A percentile compares a stretch with the other conserved stretches of the same genome.
These are phyloP conservation scores for Chiloscyllium plagiosum DNA, from an alignment of 2,113 vertebrate genomes.

Conservation along the genomic window DNA sequence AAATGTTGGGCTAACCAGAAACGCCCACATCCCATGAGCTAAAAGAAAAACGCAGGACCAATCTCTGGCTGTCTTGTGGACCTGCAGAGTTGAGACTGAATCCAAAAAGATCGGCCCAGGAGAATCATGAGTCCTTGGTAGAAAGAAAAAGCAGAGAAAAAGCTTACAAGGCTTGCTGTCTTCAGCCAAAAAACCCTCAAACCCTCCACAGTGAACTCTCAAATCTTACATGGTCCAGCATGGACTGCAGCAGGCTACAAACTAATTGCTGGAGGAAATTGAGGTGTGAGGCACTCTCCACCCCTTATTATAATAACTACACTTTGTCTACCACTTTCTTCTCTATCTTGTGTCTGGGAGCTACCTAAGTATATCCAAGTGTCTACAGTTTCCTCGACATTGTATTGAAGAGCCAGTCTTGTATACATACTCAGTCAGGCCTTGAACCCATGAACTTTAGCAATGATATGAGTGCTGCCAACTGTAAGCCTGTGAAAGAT, in stretches of 20 bases:
- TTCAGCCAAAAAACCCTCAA: background rate
- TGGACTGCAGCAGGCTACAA: background rate
- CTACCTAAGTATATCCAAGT: too few relatives aligned
- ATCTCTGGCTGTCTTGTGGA: background rate
- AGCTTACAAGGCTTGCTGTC: background rate
- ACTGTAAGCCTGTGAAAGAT: background rate
- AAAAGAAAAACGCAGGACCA: background rate
- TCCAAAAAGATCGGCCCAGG: background rate
- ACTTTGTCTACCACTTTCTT: background rate
- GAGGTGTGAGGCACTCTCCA: background rate
- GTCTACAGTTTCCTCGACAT: too few relatives aligned
- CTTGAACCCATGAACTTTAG: background rate
- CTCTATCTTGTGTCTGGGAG: background rate
- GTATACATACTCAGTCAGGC: background rate
- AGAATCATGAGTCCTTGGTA: background rate
- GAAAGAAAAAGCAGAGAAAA: background rate
- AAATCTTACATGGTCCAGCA: background rate
- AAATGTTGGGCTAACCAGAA: too few relatives aligned
- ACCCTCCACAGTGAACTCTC: background rate
- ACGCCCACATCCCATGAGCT: too few relatives aligned
- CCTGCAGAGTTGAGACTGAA: background rate
- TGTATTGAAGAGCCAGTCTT: background rate
- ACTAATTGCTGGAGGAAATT: background rate
- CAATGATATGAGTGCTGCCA: background rate
- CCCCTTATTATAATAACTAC: background rate